Conservation (phyloP, 2,888 invertebrate species). For the Meiosimyza platycephala region DNA sequence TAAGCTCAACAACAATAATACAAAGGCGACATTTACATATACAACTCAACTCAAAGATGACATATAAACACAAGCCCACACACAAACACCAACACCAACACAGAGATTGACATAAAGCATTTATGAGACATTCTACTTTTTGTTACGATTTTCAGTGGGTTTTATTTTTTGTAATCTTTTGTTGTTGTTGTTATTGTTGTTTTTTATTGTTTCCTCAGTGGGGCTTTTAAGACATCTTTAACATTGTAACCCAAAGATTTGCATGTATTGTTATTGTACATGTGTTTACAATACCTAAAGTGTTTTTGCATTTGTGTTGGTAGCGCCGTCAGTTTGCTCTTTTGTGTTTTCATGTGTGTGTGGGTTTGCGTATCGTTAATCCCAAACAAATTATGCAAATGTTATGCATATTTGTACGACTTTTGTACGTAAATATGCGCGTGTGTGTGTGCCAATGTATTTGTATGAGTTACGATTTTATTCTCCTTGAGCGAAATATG, state of each 20-base stretch:
- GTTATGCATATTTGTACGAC: constrained; percentile 19
- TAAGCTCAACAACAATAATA: not conserved
- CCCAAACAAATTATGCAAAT: constrained; percentile 32
- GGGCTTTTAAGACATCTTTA: constrained; percentile 21
- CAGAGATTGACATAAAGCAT: constrained; percentile 26
- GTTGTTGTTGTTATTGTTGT: not conserved
- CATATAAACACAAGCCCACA: too few species aligned
- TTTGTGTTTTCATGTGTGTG: not conserved
- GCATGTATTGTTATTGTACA: constrained; percentile 16
- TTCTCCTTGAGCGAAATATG: too few species aligned
- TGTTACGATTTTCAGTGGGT: constrained; percentile 1
- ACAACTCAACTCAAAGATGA: not conserved
- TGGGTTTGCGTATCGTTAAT: constrained; percentile 8
- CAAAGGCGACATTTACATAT: constrained; percentile 8
- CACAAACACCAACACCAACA: constrained; percentile 4
- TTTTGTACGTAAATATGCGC: not conserved
- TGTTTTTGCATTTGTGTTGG: not conserved
- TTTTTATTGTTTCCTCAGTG: not conserved
- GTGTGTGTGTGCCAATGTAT: too few species aligned
- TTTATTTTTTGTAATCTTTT: not conserved
- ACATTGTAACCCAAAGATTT: constrained; percentile 31
- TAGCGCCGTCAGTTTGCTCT: not conserved
- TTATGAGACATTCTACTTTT: constrained; percentile 19
- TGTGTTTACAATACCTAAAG: not conserved
- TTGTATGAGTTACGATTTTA: too few species aligned